A percentile compares a stretch with the other conserved stretches of the same genome.
These are phyloP conservation scores for Cyprinodon brontotheroides DNA, from an alignment of 2,113 vertebrate species.

Conservation along the genomic window DNA sequence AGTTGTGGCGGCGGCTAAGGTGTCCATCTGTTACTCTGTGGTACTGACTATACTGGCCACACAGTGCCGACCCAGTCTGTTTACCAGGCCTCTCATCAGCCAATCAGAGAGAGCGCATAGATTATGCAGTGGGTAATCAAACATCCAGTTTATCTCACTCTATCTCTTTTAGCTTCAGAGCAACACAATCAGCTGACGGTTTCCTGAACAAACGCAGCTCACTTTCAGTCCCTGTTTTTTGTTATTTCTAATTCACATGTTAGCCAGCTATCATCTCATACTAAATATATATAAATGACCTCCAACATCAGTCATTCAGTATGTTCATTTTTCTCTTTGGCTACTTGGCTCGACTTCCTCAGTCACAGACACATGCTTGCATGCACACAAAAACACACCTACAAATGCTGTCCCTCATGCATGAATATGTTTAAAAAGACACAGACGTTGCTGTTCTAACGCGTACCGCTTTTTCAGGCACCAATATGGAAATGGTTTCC, in stretches of 20 bases:
- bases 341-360: conserved; percentile 44
- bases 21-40: conserved; percentile 28
- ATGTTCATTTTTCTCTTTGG: conserved; percentile 44
- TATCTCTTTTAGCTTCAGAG: conserved; percentile 61
- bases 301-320: conserved; percentile 61
- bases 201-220: conserved; percentile 46
- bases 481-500: too few relatives aligned
- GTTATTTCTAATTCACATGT: conserved; percentile 54
- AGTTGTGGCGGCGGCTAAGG: conserved; percentile 3
- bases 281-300: conserved; percentile 53
- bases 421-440: conserved; percentile 42
- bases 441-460: conserved; percentile 30
- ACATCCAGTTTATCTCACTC: conserved; percentile 36
- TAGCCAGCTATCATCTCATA: conserved; percentile 73
- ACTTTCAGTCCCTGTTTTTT: conserved; percentile 34
- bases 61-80: conserved; percentile 38
- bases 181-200: conserved; percentile 51
- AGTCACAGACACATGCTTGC: conserved; percentile 30
- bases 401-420: conserved; percentile 51
- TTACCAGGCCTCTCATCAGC: conserved; percentile 54
- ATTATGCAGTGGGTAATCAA: conserved; percentile 18
- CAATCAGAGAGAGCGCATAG: conserved; percentile 48
- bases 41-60: conserved; percentile 30
- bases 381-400: conserved; percentile 50
- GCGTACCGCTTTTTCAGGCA: too few relatives aligned